Conservation (phyloP, 2,797 vertebrate genomes). For the Hippopotamyrus pictus region DNA sequence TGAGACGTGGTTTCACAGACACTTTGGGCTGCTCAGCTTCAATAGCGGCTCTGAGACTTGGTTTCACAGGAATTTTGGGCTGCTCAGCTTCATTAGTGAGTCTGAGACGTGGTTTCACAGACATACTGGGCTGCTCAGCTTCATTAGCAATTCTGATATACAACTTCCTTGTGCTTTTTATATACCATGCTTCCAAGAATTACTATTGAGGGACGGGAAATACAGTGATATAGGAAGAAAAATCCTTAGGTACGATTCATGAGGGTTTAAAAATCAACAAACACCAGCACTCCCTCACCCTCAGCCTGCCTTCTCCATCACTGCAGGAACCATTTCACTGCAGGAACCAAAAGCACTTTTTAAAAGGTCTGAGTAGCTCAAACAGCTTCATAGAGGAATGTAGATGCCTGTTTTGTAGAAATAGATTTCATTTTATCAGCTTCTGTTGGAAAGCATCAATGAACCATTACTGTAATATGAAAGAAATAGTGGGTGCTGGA, state of each 20-base stretch:
- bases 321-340: background rate
- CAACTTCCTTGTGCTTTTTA: background rate
- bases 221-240: background rate
- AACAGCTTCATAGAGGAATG: background rate
- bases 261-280: background rate
- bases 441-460: background rate
- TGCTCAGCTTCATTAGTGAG: background rate
- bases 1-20: too few relatives aligned
- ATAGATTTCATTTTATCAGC: background rate
- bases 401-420: background rate
- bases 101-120: background rate
- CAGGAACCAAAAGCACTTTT: background rate
- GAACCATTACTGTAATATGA: background rate
- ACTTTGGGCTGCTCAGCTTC: background rate
- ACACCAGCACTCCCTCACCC: background rate
- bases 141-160: background rate
- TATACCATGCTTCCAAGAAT: background rate
- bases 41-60: background rate
- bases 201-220: background rate
- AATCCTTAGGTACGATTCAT: background rate
- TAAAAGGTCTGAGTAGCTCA: background rate
- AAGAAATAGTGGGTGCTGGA: background rate
- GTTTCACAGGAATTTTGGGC: background rate
- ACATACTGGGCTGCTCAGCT: background rate
- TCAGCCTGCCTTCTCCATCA: background rate